A percentile compares a stretch with the other conserved stretches of the same genome.
phyloP scores from a whole-genome alignment of 2,888 invertebrate species.

The Phengaris arion region DNA sequence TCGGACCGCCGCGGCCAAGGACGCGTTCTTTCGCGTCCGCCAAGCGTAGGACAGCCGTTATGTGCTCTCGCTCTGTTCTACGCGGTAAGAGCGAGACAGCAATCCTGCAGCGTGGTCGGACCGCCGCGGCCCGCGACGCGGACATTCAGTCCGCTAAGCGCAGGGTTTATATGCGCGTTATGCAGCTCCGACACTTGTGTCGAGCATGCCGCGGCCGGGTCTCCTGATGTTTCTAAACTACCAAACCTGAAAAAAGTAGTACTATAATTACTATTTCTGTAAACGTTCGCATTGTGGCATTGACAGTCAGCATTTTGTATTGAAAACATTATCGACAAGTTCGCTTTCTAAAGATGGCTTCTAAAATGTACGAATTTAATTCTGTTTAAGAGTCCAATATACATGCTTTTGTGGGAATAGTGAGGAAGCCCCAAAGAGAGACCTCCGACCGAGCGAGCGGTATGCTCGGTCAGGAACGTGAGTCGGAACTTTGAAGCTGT shows the following conservation, averaged over 20 bases:
- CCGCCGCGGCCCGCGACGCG: constrained; percentile 44
- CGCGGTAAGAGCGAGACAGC: constrained; percentile 41
- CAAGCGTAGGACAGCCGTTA: constrained; percentile 40
- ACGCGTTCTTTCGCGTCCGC: constrained; percentile 43
- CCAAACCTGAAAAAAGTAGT: constrained; percentile 67
- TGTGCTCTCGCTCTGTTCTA: neutral
- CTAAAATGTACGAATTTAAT: too few species aligned
- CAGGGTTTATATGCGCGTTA: constrained; percentile 78
- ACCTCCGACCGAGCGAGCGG: too few species aligned
- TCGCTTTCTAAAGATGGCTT: too few species aligned
- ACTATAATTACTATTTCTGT: neutral
- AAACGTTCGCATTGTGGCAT: too few species aligned
- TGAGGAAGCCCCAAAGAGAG: too few species aligned
- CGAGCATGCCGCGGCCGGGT: constrained; percentile 82
- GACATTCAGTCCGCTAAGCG: constrained; percentile 40
- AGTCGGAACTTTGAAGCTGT: too few species aligned
- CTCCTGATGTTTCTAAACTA: constrained; percentile 75
- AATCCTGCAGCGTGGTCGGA: constrained; percentile 39
- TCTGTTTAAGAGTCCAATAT: too few species aligned
- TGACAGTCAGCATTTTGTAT: too few species aligned
- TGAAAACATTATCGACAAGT: too few species aligned
- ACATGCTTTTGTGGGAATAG: too few species aligned
- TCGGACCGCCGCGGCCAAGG: constrained; percentile 40
- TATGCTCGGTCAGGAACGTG: too few species aligned
- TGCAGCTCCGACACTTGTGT: constrained; percentile 81